These are phyloP conservation scores for Hucho hucho DNA, from an alignment of 2,113 vertebrate species.

Conservation along the genomic window DNA sequence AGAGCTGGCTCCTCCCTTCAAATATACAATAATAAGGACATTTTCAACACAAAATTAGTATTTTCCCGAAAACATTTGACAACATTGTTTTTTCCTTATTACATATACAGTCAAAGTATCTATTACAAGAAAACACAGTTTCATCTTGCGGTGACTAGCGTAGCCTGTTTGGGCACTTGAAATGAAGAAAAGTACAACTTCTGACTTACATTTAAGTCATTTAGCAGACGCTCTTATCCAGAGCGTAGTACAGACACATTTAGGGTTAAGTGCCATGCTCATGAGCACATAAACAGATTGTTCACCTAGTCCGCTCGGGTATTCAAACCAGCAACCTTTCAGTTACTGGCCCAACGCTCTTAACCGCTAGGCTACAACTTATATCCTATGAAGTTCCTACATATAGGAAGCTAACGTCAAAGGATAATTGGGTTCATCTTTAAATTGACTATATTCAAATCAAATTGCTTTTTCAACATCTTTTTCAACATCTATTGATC, in stretches of 20 bases:
- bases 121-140: background rate
- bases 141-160: background rate
- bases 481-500: background rate
- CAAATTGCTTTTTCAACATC: background rate
- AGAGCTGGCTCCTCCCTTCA: background rate
- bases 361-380: no score
- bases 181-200: background rate
- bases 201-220: no score
- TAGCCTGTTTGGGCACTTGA: background rate
- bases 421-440: background rate
- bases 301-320: no score
- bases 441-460: background rate
- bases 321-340: no score
- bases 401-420: background rate
- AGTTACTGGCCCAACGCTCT: no score
- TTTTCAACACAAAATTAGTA: background rate
- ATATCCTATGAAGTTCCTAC: background rate
- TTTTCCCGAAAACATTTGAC: background rate
- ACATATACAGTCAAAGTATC: background rate
- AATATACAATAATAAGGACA: background rate
- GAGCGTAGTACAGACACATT: no score
- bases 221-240: no score
- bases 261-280: no score
- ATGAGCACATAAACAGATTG: no score
- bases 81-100: constrained; percentile 2